Conservation (phyloP, 1,140 invertebrate genomes). For the Melipona quadrifasciata region DNA sequence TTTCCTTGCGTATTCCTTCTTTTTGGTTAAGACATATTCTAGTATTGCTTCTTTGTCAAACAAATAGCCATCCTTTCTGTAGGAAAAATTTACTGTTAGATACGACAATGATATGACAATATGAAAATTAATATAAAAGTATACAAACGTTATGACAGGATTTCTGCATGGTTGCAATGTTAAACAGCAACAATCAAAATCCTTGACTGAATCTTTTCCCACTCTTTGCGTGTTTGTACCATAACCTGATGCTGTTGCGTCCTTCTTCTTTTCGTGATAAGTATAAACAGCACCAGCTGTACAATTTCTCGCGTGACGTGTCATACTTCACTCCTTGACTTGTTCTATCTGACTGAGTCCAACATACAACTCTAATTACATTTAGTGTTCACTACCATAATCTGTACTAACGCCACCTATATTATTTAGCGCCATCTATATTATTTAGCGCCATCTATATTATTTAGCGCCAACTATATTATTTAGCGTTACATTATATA, state of each 20-base stretch:
- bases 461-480: no score
- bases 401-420: neutral
- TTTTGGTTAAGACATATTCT: conserved; percentile 97
- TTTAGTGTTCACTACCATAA: neutral
- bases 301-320: conserved; percentile 97
- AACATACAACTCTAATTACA: no score
- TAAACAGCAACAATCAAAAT: conserved; percentile 98
- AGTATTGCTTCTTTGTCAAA: conserved; percentile 99
- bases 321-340: conserved; percentile 84
- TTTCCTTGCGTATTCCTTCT: conserved; percentile 94
- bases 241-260: conserved; percentile 95
- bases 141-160: conserved; percentile 91
- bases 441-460: no score
- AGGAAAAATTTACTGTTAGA: conserved; percentile 55
- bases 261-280: conserved; percentile 98
- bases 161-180: conserved; percentile 97
- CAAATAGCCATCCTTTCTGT: conserved; percentile 94
- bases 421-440: no score
- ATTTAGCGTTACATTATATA: no score
- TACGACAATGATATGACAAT: neutral
- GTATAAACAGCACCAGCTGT: conserved; percentile 99
- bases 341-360: no score
- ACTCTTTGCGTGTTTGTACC: conserved; percentile 92
- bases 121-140: neutral
- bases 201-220: conserved; percentile 98